phyloP scores from a whole-genome alignment of 2,797 vertebrate genomes.

The Streptopelia turtur region DNA sequence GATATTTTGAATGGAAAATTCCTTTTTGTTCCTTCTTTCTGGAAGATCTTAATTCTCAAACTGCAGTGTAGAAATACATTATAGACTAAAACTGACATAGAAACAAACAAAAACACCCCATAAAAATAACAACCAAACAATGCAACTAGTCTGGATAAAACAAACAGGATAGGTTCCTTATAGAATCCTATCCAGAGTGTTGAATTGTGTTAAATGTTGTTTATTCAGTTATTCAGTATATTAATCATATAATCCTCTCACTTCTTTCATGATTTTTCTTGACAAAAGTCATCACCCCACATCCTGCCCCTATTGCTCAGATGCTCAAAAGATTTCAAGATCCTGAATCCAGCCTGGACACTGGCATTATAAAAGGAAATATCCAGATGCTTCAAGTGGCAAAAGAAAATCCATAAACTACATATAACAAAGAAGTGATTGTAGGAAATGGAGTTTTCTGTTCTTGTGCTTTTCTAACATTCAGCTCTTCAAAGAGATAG shows the following conservation, averaged over 20 bases:
- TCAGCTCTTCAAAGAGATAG: conserved; percentile 9
- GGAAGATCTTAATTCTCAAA: background rate
- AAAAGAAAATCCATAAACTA: conserved; percentile 6
- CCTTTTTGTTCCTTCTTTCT: background rate
- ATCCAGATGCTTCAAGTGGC: background rate
- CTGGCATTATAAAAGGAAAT: background rate
- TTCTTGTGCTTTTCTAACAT: background rate
- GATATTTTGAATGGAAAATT: background rate
- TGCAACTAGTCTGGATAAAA: background rate
- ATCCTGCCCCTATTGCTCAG: background rate
- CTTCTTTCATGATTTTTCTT: background rate
- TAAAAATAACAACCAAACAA: background rate
- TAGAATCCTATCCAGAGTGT: background rate
- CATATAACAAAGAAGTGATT: background rate
- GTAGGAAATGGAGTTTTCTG: background rate
- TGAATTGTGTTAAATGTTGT: background rate
- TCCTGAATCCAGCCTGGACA: background rate
- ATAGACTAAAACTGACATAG: background rate
- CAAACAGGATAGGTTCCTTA: background rate
- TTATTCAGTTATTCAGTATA: background rate
- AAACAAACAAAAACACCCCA: background rate
- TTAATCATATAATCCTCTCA: background rate
- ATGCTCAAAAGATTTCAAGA: background rate
- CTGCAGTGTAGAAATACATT: background rate
- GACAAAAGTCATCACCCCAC: background rate